These are phyloP conservation scores for Tubulanus polymorphus DNA, from an alignment of 2,888 invertebrate species.

Conservation along the genomic window DNA sequence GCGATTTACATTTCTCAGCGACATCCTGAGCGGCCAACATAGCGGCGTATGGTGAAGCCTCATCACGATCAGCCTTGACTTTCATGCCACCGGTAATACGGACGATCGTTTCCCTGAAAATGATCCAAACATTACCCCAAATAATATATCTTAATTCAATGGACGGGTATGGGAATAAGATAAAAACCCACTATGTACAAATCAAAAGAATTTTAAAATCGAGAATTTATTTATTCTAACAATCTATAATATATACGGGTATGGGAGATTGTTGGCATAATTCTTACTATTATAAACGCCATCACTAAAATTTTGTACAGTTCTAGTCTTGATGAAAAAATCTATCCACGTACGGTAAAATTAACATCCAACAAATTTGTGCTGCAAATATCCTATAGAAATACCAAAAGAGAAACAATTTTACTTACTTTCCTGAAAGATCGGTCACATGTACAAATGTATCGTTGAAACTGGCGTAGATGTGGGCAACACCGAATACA, in stretches of 20 bases:
- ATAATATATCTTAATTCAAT: no score
- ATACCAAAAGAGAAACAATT: neutral
- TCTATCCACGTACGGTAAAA: neutral
- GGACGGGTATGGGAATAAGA: no score
- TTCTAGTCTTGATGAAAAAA: neutral
- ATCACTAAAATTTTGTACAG: no score
- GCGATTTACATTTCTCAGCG: conserved; percentile 93
- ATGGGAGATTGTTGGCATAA: no score
- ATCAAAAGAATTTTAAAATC: no score
- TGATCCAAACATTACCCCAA: no score
- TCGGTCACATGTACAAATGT: conserved; percentile 99
- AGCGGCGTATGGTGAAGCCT: conserved; percentile 99
- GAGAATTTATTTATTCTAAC: no score
- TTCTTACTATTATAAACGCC: no score
- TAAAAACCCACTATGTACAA: no score
- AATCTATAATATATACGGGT: no score
- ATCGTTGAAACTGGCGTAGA: conserved; percentile 99
- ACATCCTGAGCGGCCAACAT: conserved; percentile 99
- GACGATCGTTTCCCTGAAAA: conserved; percentile 59
- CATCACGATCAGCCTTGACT: conserved; percentile 99
- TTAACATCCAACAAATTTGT: no score
- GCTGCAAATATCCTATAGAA: no score
- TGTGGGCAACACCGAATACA: conserved; percentile 98
- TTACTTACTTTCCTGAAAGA: conserved; percentile 78
- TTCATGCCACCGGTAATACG: conserved; percentile 93